These are phyloP conservation scores for Therioaphis trifolii DNA, from an alignment of 2,888 invertebrate genomes.

Conservation along the genomic window DNA sequence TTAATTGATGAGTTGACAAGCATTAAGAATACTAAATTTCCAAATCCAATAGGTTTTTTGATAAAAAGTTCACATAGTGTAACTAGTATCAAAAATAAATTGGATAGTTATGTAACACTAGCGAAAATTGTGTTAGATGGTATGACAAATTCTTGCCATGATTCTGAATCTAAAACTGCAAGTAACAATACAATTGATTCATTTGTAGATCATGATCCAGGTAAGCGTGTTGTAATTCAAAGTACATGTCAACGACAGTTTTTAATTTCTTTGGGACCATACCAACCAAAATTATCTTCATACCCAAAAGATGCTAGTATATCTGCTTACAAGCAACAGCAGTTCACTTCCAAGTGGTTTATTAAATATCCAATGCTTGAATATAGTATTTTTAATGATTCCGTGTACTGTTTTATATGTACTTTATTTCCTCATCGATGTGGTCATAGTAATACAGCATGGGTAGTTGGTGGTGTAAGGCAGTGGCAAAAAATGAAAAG, in stretches of 20 bases:
- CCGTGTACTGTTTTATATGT: slow-evolving; percentile 20
- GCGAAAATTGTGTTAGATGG: slow-evolving; percentile 3
- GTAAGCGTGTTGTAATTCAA: slow-evolving; percentile 30
- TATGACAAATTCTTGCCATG: slow-evolving; percentile 3
- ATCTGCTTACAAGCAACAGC: slow-evolving; percentile 33
- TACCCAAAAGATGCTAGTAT: slow-evolving; percentile 37
- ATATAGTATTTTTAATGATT: slow-evolving; percentile 17
- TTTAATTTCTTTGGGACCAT: slow-evolving; percentile 28
- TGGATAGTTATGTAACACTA: slow-evolving; percentile 11
- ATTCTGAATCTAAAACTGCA: background rate
- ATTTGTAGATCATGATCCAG: slow-evolving; percentile 21
- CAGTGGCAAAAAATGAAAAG: slow-evolving; percentile 38
- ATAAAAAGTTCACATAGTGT: slow-evolving; percentile 23
- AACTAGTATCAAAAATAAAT: slow-evolving; percentile 20
- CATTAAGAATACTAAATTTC: slow-evolving; percentile 18
- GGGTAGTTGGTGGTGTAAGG: slow-evolving; percentile 13
- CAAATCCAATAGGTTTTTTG: slow-evolving; percentile 11
- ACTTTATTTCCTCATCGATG: slow-evolving; percentile 28
- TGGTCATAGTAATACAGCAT: slow-evolving; percentile 24
- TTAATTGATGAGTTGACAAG: background rate
- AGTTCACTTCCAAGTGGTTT: slow-evolving; percentile 20
- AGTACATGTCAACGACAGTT: slow-evolving; percentile 27
- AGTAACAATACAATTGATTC: slow-evolving; percentile 6
- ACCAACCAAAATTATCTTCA: slow-evolving; percentile 32
- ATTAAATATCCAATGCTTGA: slow-evolving; percentile 41